phyloP scores from a whole-genome alignment of 2,113 vertebrate species.

The Calypte anna region DNA sequence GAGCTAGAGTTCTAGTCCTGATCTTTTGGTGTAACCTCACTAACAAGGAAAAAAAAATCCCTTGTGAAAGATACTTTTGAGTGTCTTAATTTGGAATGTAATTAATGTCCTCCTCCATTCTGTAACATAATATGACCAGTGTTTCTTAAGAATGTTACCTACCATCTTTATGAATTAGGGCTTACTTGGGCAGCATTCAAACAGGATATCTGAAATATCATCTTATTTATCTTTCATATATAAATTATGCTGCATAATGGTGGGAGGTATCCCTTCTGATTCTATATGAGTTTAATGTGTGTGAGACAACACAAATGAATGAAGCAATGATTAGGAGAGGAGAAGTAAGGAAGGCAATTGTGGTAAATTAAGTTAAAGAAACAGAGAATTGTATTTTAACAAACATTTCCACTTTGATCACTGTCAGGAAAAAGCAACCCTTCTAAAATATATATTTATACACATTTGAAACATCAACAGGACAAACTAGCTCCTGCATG shows the following conservation, averaged over 20 bases:
- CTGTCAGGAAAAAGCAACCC: not conserved
- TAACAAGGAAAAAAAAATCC: not conserved
- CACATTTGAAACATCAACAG: not conserved
- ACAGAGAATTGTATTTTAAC: slow-evolving; percentile 1
- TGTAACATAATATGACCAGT: not conserved
- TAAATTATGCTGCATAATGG: not conserved
- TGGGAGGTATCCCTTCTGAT: not conserved
- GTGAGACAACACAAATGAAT: slow-evolving; percentile 33
- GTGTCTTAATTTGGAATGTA: not conserved
- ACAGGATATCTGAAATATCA: not conserved
- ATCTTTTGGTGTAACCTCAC: not conserved
- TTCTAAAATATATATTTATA: not conserved
- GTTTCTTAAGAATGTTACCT: not conserved
- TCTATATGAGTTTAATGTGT: not conserved
- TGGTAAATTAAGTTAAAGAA: not conserved
- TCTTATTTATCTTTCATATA: not conserved
- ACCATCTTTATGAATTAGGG: not conserved
- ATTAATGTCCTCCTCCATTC: not conserved
- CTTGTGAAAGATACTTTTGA: not conserved
- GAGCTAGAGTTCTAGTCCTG: not conserved
- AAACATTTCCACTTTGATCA: not conserved
- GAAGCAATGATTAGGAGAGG: slow-evolving; percentile 34
- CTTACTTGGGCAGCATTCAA: not conserved
- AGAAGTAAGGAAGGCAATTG: slow-evolving; percentile 20
- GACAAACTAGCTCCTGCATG: not conserved